Conservation (phyloP, 1,140 invertebrate genomes). For the Coptotermes formosanus region DNA sequence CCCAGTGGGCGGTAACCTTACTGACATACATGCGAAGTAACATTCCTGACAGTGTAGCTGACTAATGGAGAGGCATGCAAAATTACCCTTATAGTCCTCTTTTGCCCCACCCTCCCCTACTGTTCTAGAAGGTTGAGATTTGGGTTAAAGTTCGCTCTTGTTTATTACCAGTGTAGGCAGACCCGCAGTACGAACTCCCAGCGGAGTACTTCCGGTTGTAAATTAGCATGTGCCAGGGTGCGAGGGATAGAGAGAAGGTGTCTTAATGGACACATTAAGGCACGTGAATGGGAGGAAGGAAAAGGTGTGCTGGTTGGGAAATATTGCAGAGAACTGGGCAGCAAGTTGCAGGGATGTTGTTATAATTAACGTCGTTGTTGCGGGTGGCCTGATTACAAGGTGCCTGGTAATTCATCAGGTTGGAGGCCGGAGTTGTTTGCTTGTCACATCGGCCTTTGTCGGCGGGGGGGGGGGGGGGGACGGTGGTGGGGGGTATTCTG, state of each 20-base stretch:
- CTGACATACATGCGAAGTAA: not conserved
- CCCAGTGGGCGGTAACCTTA: not conserved
- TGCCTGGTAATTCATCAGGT: not conserved
- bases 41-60: not conserved
- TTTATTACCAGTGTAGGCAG: constrained; percentile 7
- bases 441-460: not conserved
- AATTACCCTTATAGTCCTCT: not conserved
- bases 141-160: constrained; percentile 4
- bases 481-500: not conserved
- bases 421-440: not conserved
- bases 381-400: constrained; percentile 8
- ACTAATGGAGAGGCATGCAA: not conserved
- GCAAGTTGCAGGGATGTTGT: not conserved
- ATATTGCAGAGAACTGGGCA: not conserved
- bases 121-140: not conserved
- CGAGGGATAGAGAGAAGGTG: not conserved
- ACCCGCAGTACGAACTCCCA: not conserved
- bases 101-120: not conserved
- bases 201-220: constrained; percentile 1
- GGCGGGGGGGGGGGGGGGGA: not conserved
- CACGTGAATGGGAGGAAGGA: not conserved
- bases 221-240: not conserved
- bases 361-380: not conserved
- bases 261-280: constrained; percentile 16
- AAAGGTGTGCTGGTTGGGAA: not conserved